phyloP scores from a whole-genome alignment of 2,113 vertebrate species.

The Lamprotornis superbus region DNA sequence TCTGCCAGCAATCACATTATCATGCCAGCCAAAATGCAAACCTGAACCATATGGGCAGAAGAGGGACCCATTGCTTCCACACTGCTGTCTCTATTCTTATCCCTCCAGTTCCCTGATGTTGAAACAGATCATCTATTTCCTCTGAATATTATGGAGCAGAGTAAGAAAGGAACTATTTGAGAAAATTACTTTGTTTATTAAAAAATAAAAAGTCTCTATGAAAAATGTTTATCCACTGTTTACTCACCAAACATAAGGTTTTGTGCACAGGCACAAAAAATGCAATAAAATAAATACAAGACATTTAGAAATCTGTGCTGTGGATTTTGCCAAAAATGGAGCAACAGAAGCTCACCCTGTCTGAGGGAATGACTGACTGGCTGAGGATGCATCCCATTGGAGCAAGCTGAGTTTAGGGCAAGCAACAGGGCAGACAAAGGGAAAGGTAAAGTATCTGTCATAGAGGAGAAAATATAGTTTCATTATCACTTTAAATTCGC shows the following conservation, averaged over 20 bases:
- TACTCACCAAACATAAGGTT: constrained; percentile 62
- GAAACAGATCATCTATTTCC: constrained; percentile 63
- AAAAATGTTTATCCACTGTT: constrained; percentile 55
- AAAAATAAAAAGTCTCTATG: constrained; percentile 33
- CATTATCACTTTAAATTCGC: not conserved
- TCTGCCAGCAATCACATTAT: constrained; percentile 75
- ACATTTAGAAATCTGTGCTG: constrained; percentile 66
- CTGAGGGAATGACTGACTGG: constrained; percentile 37
- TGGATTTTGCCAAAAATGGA: constrained; percentile 55
- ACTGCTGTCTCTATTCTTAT: constrained; percentile 41
- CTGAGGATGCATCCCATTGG: not conserved
- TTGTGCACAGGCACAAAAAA: constrained; percentile 42
- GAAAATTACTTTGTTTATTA: constrained; percentile 41
- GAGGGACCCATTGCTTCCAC: constrained; percentile 66
- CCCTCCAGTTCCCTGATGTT: constrained; percentile 22
- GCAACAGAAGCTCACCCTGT: constrained; percentile 41
- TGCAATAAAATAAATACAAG: constrained; percentile 46
- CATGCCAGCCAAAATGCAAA: constrained; percentile 76
- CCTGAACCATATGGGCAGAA: constrained; percentile 76
- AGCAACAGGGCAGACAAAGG: constrained; percentile 24
- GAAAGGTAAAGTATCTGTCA: not conserved
- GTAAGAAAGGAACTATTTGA: constrained; percentile 10
- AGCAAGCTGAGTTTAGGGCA: not conserved
- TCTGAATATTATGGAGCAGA: not conserved
- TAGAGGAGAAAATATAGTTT: constrained; percentile 9